Evolutionary conservation across 2,888 invertebrate species (phyloP).

Genomic region (Caenorhabditis zanzibari): DNA sequence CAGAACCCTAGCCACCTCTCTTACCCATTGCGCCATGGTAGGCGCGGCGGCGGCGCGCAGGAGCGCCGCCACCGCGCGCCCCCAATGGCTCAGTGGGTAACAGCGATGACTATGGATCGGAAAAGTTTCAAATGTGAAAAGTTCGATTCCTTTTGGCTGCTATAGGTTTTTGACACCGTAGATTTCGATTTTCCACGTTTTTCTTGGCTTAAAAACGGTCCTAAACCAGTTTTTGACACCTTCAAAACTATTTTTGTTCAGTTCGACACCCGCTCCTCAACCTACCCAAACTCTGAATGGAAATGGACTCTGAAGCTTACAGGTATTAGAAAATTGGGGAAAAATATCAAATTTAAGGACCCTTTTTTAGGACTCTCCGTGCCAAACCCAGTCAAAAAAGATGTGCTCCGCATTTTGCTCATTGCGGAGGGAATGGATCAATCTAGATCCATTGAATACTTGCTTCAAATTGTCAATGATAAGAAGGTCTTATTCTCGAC

Average conservation of each 20-base stretch:
- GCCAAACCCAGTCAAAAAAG: constrained; percentile 51
- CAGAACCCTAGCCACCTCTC: not conserved
- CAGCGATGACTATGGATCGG: not conserved
- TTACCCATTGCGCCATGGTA: not conserved
- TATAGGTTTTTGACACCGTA: not conserved
- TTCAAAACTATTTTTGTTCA: too few species aligned
- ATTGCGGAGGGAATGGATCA: constrained; percentile 80
- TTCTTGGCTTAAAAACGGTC: too few species aligned
- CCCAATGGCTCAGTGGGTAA: not conserved
- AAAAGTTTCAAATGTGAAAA: not conserved
- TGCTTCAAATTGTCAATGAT: constrained; percentile 83
- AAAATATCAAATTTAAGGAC: too few species aligned
- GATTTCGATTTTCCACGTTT: not conserved
- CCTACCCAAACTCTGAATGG: constrained; percentile 84
- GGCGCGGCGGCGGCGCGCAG: not conserved
- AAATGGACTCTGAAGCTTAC: constrained; percentile 84
- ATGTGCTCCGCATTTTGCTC: constrained; percentile 73
- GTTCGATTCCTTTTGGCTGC: not conserved
- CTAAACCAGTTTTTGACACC: too few species aligned
- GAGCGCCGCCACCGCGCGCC: too few species aligned
- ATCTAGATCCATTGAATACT: constrained; percentile 78
- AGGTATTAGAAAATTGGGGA: constrained; percentile 12
- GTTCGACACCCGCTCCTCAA: constrained; percentile 84
- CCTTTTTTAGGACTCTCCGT: constrained; percentile 34
- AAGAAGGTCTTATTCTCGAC: constrained; percentile 84